A percentile compares a stretch with the other conserved stretches of the same genome.
phyloP scores from a whole-genome alignment of 2,888 invertebrate species.

The Halocaridina rubra region DNA sequence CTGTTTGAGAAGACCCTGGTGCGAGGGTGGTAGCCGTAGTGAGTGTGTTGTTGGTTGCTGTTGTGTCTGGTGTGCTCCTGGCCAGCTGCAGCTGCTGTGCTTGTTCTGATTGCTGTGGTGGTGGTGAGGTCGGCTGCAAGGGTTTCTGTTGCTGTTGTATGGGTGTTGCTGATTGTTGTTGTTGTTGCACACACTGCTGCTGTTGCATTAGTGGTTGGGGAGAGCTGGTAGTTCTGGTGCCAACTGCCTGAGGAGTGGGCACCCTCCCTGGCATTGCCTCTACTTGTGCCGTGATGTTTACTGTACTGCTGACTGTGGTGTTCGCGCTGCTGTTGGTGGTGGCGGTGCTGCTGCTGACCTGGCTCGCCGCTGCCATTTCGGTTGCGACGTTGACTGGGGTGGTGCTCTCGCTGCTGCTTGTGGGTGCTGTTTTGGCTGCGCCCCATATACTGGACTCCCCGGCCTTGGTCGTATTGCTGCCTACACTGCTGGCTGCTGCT shows the following conservation, averaged over 20 bases:
- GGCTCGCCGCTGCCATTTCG: slow-evolving; percentile 21
- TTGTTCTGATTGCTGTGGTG: slow-evolving; percentile 1
- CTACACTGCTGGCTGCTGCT: slow-evolving; percentile 31
- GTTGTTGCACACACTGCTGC: slow-evolving; percentile 16
- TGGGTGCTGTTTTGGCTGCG: slow-evolving; percentile 32
- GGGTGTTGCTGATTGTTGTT: neutral
- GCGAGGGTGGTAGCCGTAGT: slow-evolving; percentile 44
- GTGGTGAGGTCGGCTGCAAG: neutral
- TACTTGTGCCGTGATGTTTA: slow-evolving; percentile 9
- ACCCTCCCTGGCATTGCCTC: slow-evolving; percentile 17
- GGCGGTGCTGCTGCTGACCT: slow-evolving; percentile 30
- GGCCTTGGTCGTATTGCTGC: slow-evolving; percentile 47
- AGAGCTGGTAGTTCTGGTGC: slow-evolving; percentile 2
- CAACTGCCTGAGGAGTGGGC: slow-evolving; percentile 3
- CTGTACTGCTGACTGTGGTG: slow-evolving; percentile 20
- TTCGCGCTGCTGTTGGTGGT: slow-evolving; percentile 22
- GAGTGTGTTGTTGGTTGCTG: slow-evolving; percentile 35
- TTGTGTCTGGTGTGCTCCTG: slow-evolving; percentile 28
- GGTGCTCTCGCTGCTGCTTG: slow-evolving; percentile 43
- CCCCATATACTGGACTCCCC: slow-evolving; percentile 54
- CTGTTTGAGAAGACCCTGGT: slow-evolving; percentile 61
- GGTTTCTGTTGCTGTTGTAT: slow-evolving; percentile 1
- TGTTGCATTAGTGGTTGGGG: slow-evolving; percentile 29
- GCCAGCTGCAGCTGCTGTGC: slow-evolving; percentile 39
- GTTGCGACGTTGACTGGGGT: slow-evolving; percentile 15